Evolutionary conservation across 2,888 invertebrate genomes (phyloP).

Genomic region (Hololepta plana): DNA sequence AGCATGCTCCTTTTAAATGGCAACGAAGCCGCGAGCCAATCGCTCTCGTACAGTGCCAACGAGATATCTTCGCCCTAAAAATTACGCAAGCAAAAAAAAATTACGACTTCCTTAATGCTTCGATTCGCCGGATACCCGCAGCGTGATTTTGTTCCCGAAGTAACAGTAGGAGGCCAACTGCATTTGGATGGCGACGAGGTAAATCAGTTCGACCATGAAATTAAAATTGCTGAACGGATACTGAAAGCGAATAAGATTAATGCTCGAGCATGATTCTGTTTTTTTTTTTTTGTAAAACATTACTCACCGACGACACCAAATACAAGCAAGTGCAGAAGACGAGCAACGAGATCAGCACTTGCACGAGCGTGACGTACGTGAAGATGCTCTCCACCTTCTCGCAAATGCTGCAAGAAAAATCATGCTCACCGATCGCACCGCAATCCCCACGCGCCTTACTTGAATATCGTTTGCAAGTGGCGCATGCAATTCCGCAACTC

Average conservation of each 20-base stretch:
- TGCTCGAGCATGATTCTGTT: not conserved
- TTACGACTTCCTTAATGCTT: not conserved
- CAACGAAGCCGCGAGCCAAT: slow-evolving; percentile 11
- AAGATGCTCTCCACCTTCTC: slow-evolving; percentile 13
- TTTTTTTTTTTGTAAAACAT: not conserved
- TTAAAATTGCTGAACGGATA: slow-evolving; percentile 6
- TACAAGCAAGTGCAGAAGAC: slow-evolving; percentile 15
- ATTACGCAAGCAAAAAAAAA: no score
- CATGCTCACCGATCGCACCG: no score
- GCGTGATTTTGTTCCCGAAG: slow-evolving; percentile 8
- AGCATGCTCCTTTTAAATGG: slow-evolving; percentile 12
- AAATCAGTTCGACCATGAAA: slow-evolving; percentile 8
- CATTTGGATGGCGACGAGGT: slow-evolving; percentile 10
- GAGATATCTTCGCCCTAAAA: slow-evolving; percentile 10
- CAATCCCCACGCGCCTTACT: no score
- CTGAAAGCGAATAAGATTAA: slow-evolving; percentile 6
- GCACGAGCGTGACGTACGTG: slow-evolving; percentile 13
- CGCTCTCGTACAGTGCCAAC: slow-evolving; percentile 11
- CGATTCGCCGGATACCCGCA: slow-evolving; percentile 6
- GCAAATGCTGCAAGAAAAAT: slow-evolving; percentile 12
- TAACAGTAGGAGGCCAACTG: slow-evolving; percentile 10
- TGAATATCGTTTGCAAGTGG: slow-evolving; percentile 11
- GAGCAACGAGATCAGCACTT: slow-evolving; percentile 15
- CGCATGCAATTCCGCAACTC: slow-evolving; percentile 11
- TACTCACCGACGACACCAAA: slow-evolving; percentile 13